Evolutionary conservation across 1,140 invertebrate genomes (phyloP), one percentile per base, ranked within the genome.

Genomic region (Brachystomella parvula): DNA sequence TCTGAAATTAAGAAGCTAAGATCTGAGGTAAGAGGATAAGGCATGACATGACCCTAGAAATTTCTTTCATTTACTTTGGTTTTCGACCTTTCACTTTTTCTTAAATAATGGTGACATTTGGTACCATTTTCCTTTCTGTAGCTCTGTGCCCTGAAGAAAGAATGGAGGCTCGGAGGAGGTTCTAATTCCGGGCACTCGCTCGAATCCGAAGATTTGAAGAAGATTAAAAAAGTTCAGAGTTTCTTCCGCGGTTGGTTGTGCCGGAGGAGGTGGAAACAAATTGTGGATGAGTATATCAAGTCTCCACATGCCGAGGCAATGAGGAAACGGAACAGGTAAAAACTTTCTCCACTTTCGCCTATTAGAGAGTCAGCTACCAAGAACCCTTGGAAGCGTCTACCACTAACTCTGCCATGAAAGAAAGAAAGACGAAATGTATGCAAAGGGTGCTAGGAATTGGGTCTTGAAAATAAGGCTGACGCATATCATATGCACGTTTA

Each of bases 201-300:
- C 26, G 84, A 87, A 47, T 85, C 87, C 1, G 81, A 85, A 39
- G 90, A 94, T 74, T 81, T 86, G 78, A 84, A 83, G 62, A 94
- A 95, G 80, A 94, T 96, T 66, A 94, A 94, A 77, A 96, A 96
- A 82, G 91, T 96, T 24, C 89, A 96, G 79, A 94, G 91, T 75
- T 94, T 96, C 78, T 95, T 95, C 78, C 83, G 92, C 2, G 92
- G 93, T 1, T 96, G 93, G 93, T 78, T 96, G 3, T 95, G 92
- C 77, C 82, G 93, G n/a, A 80, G 92, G 2, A 82, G 92, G 62
- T 96, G 93, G 93, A 95, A 95, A 78, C 91, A 94, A 76, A 96
- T 96, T 63, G 92, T 96, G 1, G 91, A 94, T 70, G 89, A 95
- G 74, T 96, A 96, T 78, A 96, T 96, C 72, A 92, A 92, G 75